These are phyloP conservation scores for Mormyrus hasselquistii DNA, from an alignment of 2,797 vertebrate genomes.

Conservation along the genomic window DNA sequence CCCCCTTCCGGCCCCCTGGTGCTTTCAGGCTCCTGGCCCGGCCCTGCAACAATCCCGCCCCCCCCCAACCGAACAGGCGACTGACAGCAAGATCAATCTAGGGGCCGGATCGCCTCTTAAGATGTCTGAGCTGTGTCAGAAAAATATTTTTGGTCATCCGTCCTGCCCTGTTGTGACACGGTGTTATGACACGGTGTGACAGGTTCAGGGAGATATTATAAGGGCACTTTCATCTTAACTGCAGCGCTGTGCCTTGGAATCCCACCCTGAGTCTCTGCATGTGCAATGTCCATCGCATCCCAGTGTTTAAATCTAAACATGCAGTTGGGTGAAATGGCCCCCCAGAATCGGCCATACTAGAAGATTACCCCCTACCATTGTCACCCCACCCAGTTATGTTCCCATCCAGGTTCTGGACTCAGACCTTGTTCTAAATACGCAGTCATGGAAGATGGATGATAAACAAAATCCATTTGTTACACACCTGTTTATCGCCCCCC, in stretches of 20 bases:
- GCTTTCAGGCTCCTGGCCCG: neutral
- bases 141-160: neutral
- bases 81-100: neutral
- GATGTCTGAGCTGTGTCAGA: neutral
- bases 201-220: neutral
- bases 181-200: neutral
- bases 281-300: neutral
- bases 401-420: neutral
- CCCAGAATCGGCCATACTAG: neutral
- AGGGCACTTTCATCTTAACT: neutral
- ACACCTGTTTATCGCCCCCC: neutral
- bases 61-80: neutral
- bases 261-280: neutral
- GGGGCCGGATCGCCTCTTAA: neutral
- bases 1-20: neutral
- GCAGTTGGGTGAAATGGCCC: neutral
- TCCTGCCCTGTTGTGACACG: neutral
- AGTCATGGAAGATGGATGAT: constrained; percentile 20
- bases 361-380: neutral
- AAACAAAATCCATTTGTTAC: constrained; percentile 16
- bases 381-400: neutral
- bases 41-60: no score
- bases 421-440: neutral
- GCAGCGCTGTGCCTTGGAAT: neutral
- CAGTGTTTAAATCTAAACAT: neutral